Evolutionary conservation across 2,888 invertebrate genomes (phyloP), one percentile per base, ranked within the genome.

Genomic region (Ischnura elegans): DNA sequence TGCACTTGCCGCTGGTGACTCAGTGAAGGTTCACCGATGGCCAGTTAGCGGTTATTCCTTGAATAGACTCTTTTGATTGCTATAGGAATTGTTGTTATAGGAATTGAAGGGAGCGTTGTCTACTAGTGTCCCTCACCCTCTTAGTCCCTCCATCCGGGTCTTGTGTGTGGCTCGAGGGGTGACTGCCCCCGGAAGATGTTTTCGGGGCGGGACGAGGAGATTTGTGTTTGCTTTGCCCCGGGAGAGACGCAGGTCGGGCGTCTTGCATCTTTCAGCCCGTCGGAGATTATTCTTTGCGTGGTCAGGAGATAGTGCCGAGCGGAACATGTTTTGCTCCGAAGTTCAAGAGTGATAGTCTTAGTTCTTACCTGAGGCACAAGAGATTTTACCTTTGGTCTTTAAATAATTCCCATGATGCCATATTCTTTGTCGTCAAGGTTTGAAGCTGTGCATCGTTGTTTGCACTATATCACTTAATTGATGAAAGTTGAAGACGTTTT

Each of bases 181-280:
- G 36, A 76, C 36, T 29, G 76, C 16, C 61, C 3, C 55, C 16
- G 13, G 87, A 51, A 0, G 43, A 43, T 19, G 42, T 13, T n/a
- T 25, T 16, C 36, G 6, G 36, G 5, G 76, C 13, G 36, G 16
- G n/a, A n/a, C 8, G 43, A 25, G 61, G 36, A 90, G 90, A 61
- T 90, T 90, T 61, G 90, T 90, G 90, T 43, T 8, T n/a, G 43
- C 25, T 13, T 90, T 43, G 90, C 61, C 90, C 43, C 61, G 90
- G 90, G 43, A 90, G 90, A 90, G n/a, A 55, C 61, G 61, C 61
- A 43, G n/a, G 61, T 36, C 43, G 13, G 90, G 66, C 43, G 61
- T 13, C 43, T 90, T 90, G 90, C 43, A 76, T 76, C 76, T 55
- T 87, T 87, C 51, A 36, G 36, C 21, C 42, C 36, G 6, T 61